These are phyloP conservation scores for Catharus minimus DNA, from an alignment of 2,113 vertebrate species.

Conservation along the genomic window DNA sequence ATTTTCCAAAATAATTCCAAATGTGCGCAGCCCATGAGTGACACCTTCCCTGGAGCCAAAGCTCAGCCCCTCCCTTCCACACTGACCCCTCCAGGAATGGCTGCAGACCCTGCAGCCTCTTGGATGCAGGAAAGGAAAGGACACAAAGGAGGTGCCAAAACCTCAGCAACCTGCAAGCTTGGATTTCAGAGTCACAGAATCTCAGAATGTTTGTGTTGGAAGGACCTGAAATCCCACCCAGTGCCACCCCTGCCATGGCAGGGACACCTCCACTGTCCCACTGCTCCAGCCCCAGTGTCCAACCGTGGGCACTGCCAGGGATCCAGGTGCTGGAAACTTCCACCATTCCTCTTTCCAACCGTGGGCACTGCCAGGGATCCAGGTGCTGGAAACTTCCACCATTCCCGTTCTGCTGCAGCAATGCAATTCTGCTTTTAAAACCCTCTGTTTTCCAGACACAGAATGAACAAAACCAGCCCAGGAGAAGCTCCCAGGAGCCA, in stretches of 20 bases:
- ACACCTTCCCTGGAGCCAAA: neutral
- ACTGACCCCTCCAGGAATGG: rapidly evolving
- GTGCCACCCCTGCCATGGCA: neutral
- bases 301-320: neutral
- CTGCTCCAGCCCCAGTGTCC: rapidly evolving
- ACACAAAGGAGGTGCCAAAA: rapidly evolving
- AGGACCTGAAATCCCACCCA: neutral
- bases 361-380: too few relatives aligned
- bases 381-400: neutral
- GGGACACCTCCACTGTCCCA: neutral
- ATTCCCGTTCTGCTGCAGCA: neutral
- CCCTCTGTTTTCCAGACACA: neutral
- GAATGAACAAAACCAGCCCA: rapidly evolving
- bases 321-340: neutral
- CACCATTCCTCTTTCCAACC: neutral
- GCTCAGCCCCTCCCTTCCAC: rapidly evolving
- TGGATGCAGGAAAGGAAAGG: neutral
- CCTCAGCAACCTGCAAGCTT: neutral
- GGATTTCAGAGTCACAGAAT: neutral
- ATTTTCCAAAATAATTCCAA: neutral
- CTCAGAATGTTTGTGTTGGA: neutral
- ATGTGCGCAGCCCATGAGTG: neutral
- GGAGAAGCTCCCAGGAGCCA: neutral
- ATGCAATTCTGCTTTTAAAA: neutral
- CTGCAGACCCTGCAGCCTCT: neutral